Base-by-base conservation (phyloP, 1,140 invertebrate genomes). In the Centruroides vittatus region DNA sequence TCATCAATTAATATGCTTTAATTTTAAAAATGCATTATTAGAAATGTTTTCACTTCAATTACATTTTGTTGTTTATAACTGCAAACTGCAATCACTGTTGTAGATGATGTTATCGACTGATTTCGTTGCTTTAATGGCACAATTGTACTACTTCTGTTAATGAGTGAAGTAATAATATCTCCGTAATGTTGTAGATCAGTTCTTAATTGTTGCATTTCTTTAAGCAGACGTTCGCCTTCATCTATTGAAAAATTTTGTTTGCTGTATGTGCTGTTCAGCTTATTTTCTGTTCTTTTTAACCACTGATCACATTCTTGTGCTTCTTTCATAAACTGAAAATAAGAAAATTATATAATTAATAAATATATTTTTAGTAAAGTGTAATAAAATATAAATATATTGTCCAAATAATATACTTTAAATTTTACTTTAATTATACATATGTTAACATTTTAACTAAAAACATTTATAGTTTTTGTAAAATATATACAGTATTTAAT, bases 181-280 rank as follows among this genome's bases (percentile, higher is more conserved):
- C 89, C 88, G 69, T 93, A 91, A 36, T 82, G 81, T 71, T 93
- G 89, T 9, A 98, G 75, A 70, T 95, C 88, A 68, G 95, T 91
- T 13, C 90, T 79, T 50, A 96, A 72, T 54, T 88, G 86, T 76
- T 94, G 89, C 88, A 95, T 94, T 55, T 96, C 93, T 66, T 89
- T 85, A n/a, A 98, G 74, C 1, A 94, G 78, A 3, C 84, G 76
- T 73, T 98, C 93, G 8, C 93, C 93, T 70, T 94, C 89, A 73
- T 98, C 93, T 46, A 97, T 74, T 4, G 83, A 85, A 74, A 96
- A 95, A 68, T 95, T 92, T 0, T 89, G 88, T 68, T 91, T 86
- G 36, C 88, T 93, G 74, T 92, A 98, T 61, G 89, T 82, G 4
- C 84, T 86, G 71, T 96, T 97, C 36, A 98, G 78, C n/a, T 88